Conservation (phyloP, 2,797 vertebrate species). For the Gymnoscopelus braueri region DNA sequence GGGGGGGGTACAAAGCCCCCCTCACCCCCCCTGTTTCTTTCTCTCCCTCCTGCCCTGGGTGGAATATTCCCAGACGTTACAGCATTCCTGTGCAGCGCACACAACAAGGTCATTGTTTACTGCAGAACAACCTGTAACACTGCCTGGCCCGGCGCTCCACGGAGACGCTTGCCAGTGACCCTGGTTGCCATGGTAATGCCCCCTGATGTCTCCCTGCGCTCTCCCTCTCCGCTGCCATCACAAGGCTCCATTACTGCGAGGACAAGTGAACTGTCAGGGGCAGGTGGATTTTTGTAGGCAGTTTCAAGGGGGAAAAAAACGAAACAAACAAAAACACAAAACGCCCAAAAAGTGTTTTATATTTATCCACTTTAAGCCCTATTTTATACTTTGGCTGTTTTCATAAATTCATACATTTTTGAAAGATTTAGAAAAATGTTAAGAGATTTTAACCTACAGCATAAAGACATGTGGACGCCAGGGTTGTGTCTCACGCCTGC, state of each 20-base stretch:
- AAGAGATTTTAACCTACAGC: too few relatives aligned
- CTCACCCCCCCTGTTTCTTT: constrained; percentile 23
- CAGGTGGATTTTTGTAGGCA: constrained; percentile 31
- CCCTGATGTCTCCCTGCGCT: constrained; percentile 72
- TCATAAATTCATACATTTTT: too few relatives aligned
- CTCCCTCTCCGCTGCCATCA: constrained; percentile 60
- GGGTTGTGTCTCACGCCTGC: constrained; percentile 3
- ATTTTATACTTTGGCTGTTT: too few relatives aligned
- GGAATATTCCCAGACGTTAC: constrained; percentile 84
- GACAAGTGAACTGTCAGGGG: constrained; percentile 25
- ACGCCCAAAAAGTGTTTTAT: not conserved
- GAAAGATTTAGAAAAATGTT: too few relatives aligned
- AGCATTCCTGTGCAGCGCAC: constrained; percentile 85
- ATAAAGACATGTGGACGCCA: too few relatives aligned
- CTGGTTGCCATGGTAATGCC: constrained; percentile 72
- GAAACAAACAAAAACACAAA: not conserved
- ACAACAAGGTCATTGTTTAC: constrained; percentile 90
- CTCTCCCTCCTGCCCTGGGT: constrained; percentile 55
- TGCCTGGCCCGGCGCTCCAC: constrained; percentile 77
- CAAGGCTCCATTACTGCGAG: constrained; percentile 36
- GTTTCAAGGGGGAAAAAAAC: not conserved
- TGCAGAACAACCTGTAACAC: constrained; percentile 86
- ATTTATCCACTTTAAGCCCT: too few relatives aligned
- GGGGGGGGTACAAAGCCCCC: too few relatives aligned
- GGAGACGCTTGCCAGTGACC: constrained; percentile 77